A percentile compares a stretch with the other conserved stretches of the same genome.
phyloP scores from a whole-genome alignment of 2,797 vertebrate genomes.

The Melanotaenia trifasciata region DNA sequence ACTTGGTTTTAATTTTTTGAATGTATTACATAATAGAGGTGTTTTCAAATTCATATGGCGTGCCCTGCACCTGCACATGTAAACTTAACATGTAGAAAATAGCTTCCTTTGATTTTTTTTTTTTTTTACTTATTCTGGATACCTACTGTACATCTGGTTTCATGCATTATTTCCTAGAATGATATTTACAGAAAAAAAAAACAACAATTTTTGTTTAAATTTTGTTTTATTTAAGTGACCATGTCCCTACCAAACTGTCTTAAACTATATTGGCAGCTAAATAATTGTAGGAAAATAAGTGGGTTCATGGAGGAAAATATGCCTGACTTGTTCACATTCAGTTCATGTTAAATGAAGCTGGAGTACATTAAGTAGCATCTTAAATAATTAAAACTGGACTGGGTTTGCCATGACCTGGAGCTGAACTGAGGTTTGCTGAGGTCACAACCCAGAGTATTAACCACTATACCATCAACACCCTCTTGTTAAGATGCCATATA shows the following conservation, averaged over 20 bases:
- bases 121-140: no score
- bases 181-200: no score
- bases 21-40: not conserved
- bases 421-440: conserved; percentile 19
- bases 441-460: not conserved
- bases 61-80: no score
- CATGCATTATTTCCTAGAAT: no score
- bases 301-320: not conserved
- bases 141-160: no score
- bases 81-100: no score
- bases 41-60: not conserved
- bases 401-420: conserved; percentile 7
- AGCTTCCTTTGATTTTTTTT: no score
- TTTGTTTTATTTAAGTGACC: not conserved
- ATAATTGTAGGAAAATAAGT: not conserved
- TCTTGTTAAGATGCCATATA: not conserved
- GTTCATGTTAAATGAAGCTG: conserved; percentile 17
- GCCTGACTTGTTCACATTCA: not conserved
- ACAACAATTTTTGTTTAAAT: no score
- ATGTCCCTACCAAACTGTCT: not conserved
- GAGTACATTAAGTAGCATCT: conserved; percentile 1
- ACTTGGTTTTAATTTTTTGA: not conserved
- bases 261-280: not conserved
- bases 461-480: not conserved
- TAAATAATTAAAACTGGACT: conserved; percentile 14